phyloP scores from a whole-genome alignment of 1,140 invertebrate genomes.

The Kradibia gibbosae region DNA sequence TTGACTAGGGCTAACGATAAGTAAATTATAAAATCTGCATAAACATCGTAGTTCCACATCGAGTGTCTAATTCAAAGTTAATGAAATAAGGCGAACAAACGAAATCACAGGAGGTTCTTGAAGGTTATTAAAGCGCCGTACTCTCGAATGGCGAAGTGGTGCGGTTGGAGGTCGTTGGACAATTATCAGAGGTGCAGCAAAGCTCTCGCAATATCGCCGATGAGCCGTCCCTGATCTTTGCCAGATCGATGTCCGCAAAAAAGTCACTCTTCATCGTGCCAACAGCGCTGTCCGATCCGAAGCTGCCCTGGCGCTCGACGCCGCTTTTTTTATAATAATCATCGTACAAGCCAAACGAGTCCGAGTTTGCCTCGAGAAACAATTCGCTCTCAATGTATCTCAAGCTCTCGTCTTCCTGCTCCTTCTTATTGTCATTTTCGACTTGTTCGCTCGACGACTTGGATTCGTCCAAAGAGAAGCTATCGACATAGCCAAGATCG shows the following conservation, averaged over 20 bases:
- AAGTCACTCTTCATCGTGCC: conserved; percentile 72
- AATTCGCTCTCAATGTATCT: conserved; percentile 41
- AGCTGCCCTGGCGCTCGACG: conserved; percentile 67
- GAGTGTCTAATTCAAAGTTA: too few species aligned
- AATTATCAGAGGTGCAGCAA: conserved; percentile 63
- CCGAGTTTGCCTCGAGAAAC: conserved; percentile 9
- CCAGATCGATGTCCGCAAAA: conserved; percentile 68
- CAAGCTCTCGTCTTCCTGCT: conserved; percentile 9
- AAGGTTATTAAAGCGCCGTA: conserved; percentile 69
- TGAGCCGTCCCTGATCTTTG: conserved; percentile 60
- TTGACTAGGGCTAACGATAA: conserved; percentile 6
- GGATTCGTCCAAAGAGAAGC: conserved; percentile 42
- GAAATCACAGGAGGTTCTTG: conserved; percentile 13
- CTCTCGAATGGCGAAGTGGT: conserved; percentile 67
- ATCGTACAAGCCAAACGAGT: conserved; percentile 51
- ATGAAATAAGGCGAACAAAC: neutral
- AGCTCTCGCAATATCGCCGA: conserved; percentile 60
- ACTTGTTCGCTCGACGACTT: neutral
- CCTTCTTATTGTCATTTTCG: conserved; percentile 33
- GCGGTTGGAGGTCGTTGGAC: conserved; percentile 58
- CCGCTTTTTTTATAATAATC: conserved; percentile 60
- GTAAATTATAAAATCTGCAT: conserved; percentile 15
- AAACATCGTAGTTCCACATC: too few species aligned
- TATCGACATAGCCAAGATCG: conserved; percentile 45
- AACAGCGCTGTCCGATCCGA: conserved; percentile 68